Evolutionary conservation across 1,140 invertebrate species (phyloP).

Genomic region (Pseudomyrmex sp.): DNA sequence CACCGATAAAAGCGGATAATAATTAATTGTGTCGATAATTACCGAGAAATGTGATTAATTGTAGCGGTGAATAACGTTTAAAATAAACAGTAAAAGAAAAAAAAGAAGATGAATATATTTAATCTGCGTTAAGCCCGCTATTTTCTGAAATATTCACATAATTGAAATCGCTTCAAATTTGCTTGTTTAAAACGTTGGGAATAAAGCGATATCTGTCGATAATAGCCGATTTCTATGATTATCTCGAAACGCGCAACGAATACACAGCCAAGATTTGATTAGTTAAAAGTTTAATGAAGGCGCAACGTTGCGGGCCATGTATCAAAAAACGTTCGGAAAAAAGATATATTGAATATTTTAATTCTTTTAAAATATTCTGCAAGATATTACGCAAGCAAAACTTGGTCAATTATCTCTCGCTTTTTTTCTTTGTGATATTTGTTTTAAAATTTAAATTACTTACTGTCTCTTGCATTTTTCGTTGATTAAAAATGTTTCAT

Average conservation of each 20-base stretch:
- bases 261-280: not conserved
- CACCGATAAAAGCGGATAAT: slow-evolving; percentile 35
- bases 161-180: slow-evolving; percentile 23
- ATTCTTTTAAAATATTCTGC: not conserved
- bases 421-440: too few species aligned
- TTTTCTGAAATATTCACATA: slow-evolving; percentile 25
- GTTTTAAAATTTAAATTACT: slow-evolving; percentile 5
- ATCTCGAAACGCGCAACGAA: not conserved
- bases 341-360: not conserved
- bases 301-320: not conserved
- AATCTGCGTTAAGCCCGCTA: not conserved
- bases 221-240: not conserved
- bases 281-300: slow-evolving; percentile 29
- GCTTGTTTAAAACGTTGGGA: not conserved
- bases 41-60: slow-evolving; percentile 82
- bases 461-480: not conserved
- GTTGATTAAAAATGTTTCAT: not conserved
- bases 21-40: slow-evolving; percentile 78
- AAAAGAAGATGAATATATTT: slow-evolving; percentile 41
- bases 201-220: slow-evolving; percentile 1
- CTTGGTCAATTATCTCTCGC: not conserved
- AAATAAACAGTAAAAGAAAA: slow-evolving; percentile 22
- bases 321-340: not conserved
- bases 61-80: slow-evolving; percentile 53
- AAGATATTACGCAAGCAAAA: slow-evolving; percentile 1